phyloP scores from a whole-genome alignment of 2,797 vertebrate genomes.

The Silurus aristotelis region DNA sequence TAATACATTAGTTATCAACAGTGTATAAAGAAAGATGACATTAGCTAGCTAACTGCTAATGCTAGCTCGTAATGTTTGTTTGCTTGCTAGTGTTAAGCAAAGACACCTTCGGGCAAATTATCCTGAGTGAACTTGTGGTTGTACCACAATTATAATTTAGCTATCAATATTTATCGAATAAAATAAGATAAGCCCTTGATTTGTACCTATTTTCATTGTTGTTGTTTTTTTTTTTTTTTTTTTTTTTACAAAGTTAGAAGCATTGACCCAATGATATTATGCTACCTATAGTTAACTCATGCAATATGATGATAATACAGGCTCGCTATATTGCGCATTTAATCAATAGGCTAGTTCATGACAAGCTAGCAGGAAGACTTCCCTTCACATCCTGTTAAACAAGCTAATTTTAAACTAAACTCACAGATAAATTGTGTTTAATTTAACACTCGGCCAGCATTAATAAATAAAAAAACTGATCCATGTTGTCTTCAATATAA shows the following conservation, averaged over 20 bases:
- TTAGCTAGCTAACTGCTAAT: background rate
- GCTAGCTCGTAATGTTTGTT: background rate
- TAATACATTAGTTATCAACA: background rate
- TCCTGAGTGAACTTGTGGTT: background rate
- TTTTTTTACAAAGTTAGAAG: background rate
- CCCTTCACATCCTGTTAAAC: background rate
- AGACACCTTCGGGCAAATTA: background rate
- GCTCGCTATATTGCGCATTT: background rate
- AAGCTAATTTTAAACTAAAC: background rate
- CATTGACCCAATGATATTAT: background rate
- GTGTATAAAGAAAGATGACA: background rate
- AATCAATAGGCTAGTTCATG: background rate
- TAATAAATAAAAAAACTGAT: background rate
- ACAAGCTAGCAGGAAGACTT: background rate
- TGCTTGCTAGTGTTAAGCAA: background rate
- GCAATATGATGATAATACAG: background rate
- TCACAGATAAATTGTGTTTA: background rate
- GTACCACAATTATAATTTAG: background rate
- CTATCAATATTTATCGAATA: background rate
- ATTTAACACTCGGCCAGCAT: background rate
- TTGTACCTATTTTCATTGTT: no score
- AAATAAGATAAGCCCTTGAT: no score
- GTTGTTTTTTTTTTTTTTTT: no score
- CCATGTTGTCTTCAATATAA: background rate
- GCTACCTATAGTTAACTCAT: background rate